phyloP scores from a whole-genome alignment of 2,888 invertebrate genomes.

The Lordiphosa andalusiaca region DNA sequence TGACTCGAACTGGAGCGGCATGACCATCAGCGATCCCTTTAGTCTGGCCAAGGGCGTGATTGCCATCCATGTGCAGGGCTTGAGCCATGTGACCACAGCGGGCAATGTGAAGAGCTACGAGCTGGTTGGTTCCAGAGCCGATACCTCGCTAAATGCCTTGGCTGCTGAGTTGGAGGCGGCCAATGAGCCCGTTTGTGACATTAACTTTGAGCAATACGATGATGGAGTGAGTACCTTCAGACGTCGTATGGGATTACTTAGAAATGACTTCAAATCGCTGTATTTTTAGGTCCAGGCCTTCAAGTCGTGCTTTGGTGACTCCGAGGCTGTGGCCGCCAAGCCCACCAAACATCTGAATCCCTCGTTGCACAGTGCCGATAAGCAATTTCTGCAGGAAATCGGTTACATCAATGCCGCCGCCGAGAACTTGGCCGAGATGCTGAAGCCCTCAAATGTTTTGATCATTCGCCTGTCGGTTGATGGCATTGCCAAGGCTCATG shows the following conservation, averaged over 20 bases:
- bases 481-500: constrained; percentile 75
- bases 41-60: constrained; percentile 87
- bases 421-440: constrained; percentile 57
- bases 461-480: constrained; percentile 69
- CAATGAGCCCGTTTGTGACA: constrained; percentile 83
- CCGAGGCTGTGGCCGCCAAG: constrained; percentile 52
- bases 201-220: constrained; percentile 84
- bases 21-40: constrained; percentile 87
- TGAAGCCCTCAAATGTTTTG: constrained; percentile 67
- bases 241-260: not conserved
- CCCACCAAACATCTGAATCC: constrained; percentile 73
- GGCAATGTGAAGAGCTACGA: constrained; percentile 68
- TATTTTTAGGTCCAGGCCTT: constrained; percentile 51
- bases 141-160: constrained; percentile 81
- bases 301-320: constrained; percentile 67
- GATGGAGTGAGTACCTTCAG: constrained; percentile 83
- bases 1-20: constrained; percentile 86
- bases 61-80: constrained; percentile 86
- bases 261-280: not conserved
- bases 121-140: constrained; percentile 64
- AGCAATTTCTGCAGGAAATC: constrained; percentile 74
- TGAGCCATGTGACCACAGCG: constrained; percentile 79
- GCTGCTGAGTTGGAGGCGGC: constrained; percentile 83
- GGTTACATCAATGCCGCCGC: constrained; percentile 63
- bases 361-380: constrained; percentile 73